Conservation (phyloP, 2,797 vertebrate genomes). For the Pseudochaenichthys georgianus region DNA sequence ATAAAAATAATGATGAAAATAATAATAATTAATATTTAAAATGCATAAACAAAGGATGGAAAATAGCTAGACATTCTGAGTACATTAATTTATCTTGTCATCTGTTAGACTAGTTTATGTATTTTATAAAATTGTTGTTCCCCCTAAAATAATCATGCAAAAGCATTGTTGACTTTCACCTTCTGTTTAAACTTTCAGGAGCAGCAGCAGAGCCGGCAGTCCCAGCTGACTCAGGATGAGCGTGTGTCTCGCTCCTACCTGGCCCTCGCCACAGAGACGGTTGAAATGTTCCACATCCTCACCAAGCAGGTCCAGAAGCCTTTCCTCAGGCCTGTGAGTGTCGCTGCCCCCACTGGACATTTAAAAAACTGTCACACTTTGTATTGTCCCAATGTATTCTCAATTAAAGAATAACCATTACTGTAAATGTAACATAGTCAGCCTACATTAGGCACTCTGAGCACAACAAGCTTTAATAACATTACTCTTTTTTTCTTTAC, state of each 20-base stretch:
- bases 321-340: slow-evolving; percentile 98
- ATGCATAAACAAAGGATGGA: too few species aligned
- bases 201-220: slow-evolving; percentile 97
- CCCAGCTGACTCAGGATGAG: slow-evolving; percentile 98
- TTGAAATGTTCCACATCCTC: slow-evolving; percentile 99
- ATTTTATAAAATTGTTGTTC: too few species aligned
- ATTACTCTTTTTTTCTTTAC: not conserved
- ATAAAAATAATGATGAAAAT: too few species aligned
- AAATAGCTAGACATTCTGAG: too few species aligned
- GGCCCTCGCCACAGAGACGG: slow-evolving; percentile 96
- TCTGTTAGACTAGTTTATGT: too few species aligned
- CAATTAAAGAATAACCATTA: not conserved
- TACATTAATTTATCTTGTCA: too few species aligned
- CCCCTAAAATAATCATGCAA: too few species aligned
- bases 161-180: slow-evolving; percentile 7
- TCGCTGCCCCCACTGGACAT: not conserved
- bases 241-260: slow-evolving; percentile 97
- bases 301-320: slow-evolving; percentile 99
- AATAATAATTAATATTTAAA: too few species aligned
- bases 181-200: slow-evolving; percentile 83
- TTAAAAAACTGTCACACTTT: not conserved
- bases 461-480: slow-evolving; percentile 1
- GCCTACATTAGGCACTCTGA: not conserved
- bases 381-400: not conserved
- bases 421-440: not conserved